Base-by-base conservation (phyloP, 2,888 invertebrate genomes). In the Matsumyia berberina region DNA sequence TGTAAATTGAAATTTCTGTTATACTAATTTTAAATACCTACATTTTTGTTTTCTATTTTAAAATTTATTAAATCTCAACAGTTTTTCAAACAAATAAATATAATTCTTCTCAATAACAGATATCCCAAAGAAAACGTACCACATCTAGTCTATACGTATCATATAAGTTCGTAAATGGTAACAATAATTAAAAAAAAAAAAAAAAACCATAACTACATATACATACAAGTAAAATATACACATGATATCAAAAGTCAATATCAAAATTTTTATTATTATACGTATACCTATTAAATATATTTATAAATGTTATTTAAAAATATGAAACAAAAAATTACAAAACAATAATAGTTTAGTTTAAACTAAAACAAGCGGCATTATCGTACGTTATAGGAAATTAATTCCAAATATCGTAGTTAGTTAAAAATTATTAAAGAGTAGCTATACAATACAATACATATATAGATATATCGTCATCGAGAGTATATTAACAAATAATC, bases 291-390 rank as follows among this genome's bases (percentile, higher is more conserved):
- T 55, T n/a, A 77, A 24, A 46, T 33, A 33, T 62, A 58, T 58
- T 37, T 58, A 57, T 49, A 49, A 49, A 46, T 31, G 17, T 51
- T 42, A 58, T 49, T 66, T 33, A 58, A 33, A n/a, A 66, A 44
- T 19, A 77, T 60, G 31, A 46, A 49, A 33, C n/a, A 51, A 12
- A 31, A 46, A 9, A 42, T 44, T 51, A 39, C 29, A 12, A 51
- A 77, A 78, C 77, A 72, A 77, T 78, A 77, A 81, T 81, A 76
- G 69, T 76, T 24, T 64, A 81, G 66, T 57, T 24, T 24, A 24
- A 24, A 24, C n/a, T n/a, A 24, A 17, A 29, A 58, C n/a, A 70
- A 35, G 37, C 37, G 29, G 11, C 37, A n/a, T 15, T 66, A 66
- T 51, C 12, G 51, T 42, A 42, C 62, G 72, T 72, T 64, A 15